Conservation (phyloP, 1,140 invertebrate genomes). For the Drosophila bipectinata region DNA sequence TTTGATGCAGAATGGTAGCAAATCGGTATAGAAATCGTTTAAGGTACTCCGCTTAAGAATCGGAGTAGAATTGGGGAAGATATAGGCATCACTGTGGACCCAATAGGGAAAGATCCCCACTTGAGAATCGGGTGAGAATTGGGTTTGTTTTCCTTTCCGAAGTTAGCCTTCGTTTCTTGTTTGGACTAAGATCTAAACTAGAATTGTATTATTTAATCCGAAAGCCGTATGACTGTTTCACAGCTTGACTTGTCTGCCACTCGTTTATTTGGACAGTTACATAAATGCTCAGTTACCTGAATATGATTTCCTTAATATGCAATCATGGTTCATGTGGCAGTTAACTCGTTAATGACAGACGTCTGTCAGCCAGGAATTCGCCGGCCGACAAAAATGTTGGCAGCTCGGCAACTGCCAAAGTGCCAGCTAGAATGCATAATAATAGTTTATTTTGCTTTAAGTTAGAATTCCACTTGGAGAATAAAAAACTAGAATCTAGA, state of each 20-base stretch:
- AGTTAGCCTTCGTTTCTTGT: no score
- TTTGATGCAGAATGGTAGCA: no score
- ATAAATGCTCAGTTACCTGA: not conserved
- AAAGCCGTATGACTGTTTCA: no score
- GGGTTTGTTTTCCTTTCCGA: no score
- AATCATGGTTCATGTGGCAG: not conserved
- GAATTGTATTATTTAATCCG: not conserved
- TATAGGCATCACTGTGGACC: no score
- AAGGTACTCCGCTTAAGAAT: no score
- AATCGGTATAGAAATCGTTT: no score
- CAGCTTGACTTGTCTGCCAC: not conserved
- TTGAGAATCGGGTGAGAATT: no score
- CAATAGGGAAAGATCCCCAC: no score
- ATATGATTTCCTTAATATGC: conserved; percentile 2
- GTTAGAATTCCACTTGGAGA: not conserved
- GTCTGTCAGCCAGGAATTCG: not conserved
- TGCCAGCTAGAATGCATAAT: not conserved
- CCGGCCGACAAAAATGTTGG: not conserved
- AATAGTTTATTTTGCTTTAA: not conserved
- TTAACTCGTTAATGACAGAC: conserved; percentile 1
- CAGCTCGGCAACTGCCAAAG: not conserved
- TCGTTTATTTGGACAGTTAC: not conserved
- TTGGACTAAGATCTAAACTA: not conserved
- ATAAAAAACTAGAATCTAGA: not conserved
- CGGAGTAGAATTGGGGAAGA: no score